Conservation (phyloP, 2,797 vertebrate species). For the Hemitrygon akajei region DNA sequence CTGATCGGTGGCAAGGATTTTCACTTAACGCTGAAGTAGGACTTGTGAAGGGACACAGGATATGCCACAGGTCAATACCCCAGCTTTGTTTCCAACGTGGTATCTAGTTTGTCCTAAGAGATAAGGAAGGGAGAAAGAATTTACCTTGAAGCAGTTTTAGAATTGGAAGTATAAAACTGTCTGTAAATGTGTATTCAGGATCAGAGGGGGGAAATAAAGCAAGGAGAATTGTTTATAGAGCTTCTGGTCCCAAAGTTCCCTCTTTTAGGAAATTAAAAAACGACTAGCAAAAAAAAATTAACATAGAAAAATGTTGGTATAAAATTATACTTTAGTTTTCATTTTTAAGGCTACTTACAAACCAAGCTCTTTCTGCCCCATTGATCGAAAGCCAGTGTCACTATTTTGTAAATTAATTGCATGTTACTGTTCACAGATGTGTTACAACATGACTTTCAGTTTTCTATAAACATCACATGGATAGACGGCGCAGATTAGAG, state of each 20-base stretch:
- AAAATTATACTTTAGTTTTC: background rate
- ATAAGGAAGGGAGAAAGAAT: background rate
- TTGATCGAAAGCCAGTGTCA: background rate
- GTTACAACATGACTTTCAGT: background rate
- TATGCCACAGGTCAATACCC: background rate
- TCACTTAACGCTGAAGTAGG: background rate
- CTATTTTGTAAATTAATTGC: constrained; percentile 2
- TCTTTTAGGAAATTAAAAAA: background rate
- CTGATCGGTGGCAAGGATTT: background rate
- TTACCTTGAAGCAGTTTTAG: background rate
- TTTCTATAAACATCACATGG: constrained; percentile 10
- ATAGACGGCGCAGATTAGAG: background rate
- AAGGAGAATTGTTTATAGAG: background rate
- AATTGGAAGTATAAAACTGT: background rate
- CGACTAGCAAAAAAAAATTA: background rate
- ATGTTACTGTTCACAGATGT: background rate
- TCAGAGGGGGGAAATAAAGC: background rate
- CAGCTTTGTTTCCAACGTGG: background rate
- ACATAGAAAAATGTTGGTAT: background rate
- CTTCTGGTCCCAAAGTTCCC: background rate
- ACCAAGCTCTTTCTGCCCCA: too few species aligned
- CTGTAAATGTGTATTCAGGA: background rate
- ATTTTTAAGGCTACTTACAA: background rate
- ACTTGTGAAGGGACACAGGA: background rate
- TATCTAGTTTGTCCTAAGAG: background rate